Conservation (phyloP, 2,797 vertebrate species). For the Takifugu rubripes region DNA sequence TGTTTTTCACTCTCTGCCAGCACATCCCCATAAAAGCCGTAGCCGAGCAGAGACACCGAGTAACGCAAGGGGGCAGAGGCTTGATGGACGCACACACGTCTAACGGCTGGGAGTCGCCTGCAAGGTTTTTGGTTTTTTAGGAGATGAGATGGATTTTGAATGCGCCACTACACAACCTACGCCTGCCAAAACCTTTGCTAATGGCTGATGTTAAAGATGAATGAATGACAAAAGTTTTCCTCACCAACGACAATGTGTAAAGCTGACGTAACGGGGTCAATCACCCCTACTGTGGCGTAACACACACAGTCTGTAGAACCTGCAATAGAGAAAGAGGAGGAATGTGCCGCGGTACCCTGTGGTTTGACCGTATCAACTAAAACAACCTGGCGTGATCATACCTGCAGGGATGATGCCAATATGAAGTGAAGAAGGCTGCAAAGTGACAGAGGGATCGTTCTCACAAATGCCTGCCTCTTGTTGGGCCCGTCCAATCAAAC, state of each 20-base stretch:
- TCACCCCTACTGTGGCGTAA: constrained; percentile 80
- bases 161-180: not conserved
- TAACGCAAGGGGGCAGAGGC: constrained; percentile 68
- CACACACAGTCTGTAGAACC: constrained; percentile 84
- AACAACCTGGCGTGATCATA: constrained; percentile 26
- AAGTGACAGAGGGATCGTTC: constrained; percentile 60
- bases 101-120: constrained; percentile 84
- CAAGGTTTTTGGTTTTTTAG: constrained; percentile 14
- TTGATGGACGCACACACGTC: constrained; percentile 82
- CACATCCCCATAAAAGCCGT: constrained; percentile 85
- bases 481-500: constrained; percentile 81
- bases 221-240: constrained; percentile 2
- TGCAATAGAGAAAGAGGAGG: constrained; percentile 30
- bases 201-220: not conserved
- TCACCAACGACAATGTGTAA: constrained; percentile 82
- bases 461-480: constrained; percentile 78
- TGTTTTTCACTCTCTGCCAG: constrained; percentile 79
- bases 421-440: constrained; percentile 77
- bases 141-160: constrained; percentile 1
- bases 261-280: constrained; percentile 80
- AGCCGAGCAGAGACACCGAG: constrained; percentile 82
- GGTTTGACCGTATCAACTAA: not conserved
- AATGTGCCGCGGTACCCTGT: not conserved
- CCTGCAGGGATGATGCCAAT: constrained; percentile 88
- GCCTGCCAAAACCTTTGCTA: not conserved